These are phyloP conservation scores for Hiodon alosoides DNA, from an alignment of 2,113 vertebrate species.

Conservation along the genomic window DNA sequence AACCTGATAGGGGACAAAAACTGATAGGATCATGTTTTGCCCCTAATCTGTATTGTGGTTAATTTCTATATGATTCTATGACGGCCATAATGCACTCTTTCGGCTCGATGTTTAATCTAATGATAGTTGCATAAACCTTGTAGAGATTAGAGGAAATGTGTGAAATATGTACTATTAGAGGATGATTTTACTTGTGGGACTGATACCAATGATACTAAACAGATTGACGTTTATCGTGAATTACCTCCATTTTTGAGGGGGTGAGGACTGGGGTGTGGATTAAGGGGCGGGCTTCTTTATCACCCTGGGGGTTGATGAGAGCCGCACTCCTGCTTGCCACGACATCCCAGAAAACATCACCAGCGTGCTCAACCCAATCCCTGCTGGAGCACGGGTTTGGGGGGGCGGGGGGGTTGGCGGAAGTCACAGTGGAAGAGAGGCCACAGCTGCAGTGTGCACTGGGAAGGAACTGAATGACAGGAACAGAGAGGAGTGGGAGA, in stretches of 20 bases:
- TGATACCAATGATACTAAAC: too few species aligned
- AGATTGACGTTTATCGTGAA: too few species aligned
- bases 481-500: constrained; percentile 42
- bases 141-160: too few species aligned
- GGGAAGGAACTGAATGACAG: constrained; percentile 42
- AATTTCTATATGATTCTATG: too few species aligned
- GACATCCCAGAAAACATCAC: constrained; percentile 14
- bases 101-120: too few species aligned
- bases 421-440: constrained; percentile 46
- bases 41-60: too few species aligned
- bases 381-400: neutral
- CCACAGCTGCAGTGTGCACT: constrained; percentile 34
- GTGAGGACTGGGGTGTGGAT: neutral
- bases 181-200: too few species aligned
- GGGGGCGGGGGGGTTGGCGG: constrained; percentile 39
- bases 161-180: too few species aligned
- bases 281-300: neutral
- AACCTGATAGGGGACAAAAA: too few species aligned
- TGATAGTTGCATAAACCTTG: too few species aligned
- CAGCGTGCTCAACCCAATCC: constrained; percentile 15
- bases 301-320: neutral
- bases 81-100: too few species aligned
- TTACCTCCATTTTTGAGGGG: neutral
- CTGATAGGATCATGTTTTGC: too few species aligned
- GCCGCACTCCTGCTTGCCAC: neutral